These are phyloP conservation scores for Orthonyx spaldingii DNA, from an alignment of 2,113 vertebrate species.

Conservation along the genomic window DNA sequence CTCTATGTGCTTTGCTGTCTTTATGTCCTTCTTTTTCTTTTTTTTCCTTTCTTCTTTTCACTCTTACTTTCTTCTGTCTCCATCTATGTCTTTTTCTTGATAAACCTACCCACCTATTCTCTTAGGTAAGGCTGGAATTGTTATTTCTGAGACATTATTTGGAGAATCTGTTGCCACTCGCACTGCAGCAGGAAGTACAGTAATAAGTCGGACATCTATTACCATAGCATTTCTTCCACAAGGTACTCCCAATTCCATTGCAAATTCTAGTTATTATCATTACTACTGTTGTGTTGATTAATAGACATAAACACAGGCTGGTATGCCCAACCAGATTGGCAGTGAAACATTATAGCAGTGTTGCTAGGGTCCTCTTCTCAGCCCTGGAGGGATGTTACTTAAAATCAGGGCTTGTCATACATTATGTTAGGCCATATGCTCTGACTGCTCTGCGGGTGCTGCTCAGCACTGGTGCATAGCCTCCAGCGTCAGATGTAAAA, in stretches of 20 bases:
- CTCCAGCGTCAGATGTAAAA: conserved; percentile 5
- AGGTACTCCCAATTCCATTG: neutral
- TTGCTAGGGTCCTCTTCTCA: neutral
- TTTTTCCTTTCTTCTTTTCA: neutral
- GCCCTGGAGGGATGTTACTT: neutral
- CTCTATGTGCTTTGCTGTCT: fast-evolving
- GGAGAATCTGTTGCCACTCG: neutral
- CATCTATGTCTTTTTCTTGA: neutral
- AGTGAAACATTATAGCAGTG: neutral
- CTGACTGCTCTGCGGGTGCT: neutral
- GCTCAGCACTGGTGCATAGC: neutral
- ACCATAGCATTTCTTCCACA: neutral
- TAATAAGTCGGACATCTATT: neutral
- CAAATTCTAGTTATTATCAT: neutral
- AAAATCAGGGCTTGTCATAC: conserved; percentile 13
- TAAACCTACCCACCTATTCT: neutral
- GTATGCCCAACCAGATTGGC: neutral
- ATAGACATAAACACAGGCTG: neutral
- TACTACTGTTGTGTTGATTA: neutral
- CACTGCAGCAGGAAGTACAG: neutral
- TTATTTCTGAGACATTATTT: neutral
- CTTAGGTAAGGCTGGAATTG: neutral
- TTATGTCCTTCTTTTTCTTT: neutral
- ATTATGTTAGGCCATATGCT: conserved; percentile 39
- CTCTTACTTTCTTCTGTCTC: neutral